A percentile compares a stretch with the other conserved stretches of the same genome.
Evolutionary conservation across 2,888 invertebrate genomes (phyloP).

Genomic region (Xestia xanthographa): DNA sequence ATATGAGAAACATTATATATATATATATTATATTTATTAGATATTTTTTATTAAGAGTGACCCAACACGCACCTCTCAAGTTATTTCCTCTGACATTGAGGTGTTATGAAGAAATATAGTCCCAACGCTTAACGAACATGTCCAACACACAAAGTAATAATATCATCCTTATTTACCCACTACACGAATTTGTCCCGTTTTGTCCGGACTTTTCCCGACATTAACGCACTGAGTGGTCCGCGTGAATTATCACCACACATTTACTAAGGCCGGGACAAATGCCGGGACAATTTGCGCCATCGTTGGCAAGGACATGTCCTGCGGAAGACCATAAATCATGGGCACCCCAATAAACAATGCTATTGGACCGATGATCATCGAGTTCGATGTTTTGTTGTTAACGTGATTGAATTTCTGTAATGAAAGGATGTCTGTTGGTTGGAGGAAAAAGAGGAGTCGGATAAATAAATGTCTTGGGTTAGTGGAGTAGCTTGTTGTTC

Average conservation of each 20-base stretch:
- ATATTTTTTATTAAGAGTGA: neutral
- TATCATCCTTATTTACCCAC: slow-evolving; percentile 59
- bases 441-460: slow-evolving; percentile 10
- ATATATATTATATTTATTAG: no score
- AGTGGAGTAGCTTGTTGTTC: neutral
- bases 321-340: slow-evolving; percentile 77
- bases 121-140: slow-evolving; percentile 33
- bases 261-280: slow-evolving; percentile 79
- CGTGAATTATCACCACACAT: slow-evolving; percentile 80
- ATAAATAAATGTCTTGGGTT: slow-evolving; percentile 36
- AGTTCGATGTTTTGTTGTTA: slow-evolving; percentile 61
- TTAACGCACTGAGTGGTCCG: slow-evolving; percentile 72
- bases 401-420: slow-evolving; percentile 65
- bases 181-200: slow-evolving; percentile 65
- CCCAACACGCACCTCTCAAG: neutral
- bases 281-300: slow-evolving; percentile 77
- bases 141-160: slow-evolving; percentile 51
- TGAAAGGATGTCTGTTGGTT: slow-evolving; percentile 40
- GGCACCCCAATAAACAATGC: slow-evolving; percentile 80
- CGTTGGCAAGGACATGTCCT: slow-evolving; percentile 77
- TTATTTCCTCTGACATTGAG: slow-evolving; percentile 21
- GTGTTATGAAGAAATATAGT: slow-evolving; percentile 43
- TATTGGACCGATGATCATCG: slow-evolving; percentile 65
- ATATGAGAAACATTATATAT: neutral
- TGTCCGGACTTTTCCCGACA: slow-evolving; percentile 68